phyloP scores from a whole-genome alignment of 2,888 invertebrate genomes.

The Heterodera filipjevi region DNA sequence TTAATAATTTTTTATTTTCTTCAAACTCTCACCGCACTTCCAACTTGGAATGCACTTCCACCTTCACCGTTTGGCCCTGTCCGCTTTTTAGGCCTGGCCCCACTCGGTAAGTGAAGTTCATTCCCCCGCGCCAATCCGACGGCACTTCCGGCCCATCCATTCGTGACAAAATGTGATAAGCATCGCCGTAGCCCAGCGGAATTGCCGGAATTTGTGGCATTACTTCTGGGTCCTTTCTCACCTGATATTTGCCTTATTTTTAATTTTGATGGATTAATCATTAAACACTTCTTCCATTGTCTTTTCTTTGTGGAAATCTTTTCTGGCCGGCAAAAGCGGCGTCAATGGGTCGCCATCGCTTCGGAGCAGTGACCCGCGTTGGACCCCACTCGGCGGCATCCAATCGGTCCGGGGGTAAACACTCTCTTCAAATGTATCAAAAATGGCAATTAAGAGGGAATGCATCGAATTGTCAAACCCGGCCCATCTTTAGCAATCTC shows the following conservation, averaged over 20 bases:
- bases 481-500: conserved; percentile 59
- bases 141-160: conserved; percentile 65
- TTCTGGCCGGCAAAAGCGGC: conserved; percentile 69
- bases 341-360: conserved; percentile 69
- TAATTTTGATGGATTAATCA: conserved; percentile 34
- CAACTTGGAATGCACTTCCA: conserved; percentile 52
- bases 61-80: conserved; percentile 38
- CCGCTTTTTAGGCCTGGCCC: conserved; percentile 65
- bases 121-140: conserved; percentile 66
- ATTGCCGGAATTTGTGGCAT: conserved; percentile 67
- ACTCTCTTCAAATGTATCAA: conserved; percentile 29
- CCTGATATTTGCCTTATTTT: conserved; percentile 9
- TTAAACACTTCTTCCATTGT: conserved; percentile 23
- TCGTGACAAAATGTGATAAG: conserved; percentile 55
- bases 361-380: conserved; percentile 66
- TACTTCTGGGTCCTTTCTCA: conserved; percentile 37
- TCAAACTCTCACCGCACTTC: conserved; percentile 43
- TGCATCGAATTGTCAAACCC: conserved; percentile 35
- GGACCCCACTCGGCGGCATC: conserved; percentile 69
- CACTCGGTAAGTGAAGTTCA: conserved; percentile 52
- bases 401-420: conserved; percentile 68
- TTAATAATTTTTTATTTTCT: not conserved
- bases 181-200: conserved; percentile 67
- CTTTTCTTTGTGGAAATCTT: conserved; percentile 56
- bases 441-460: not conserved